Evolutionary conservation across 2,797 vertebrate species (phyloP), one percentile per base, ranked within the genome.

Genomic region (Ara ararauna): DNA sequence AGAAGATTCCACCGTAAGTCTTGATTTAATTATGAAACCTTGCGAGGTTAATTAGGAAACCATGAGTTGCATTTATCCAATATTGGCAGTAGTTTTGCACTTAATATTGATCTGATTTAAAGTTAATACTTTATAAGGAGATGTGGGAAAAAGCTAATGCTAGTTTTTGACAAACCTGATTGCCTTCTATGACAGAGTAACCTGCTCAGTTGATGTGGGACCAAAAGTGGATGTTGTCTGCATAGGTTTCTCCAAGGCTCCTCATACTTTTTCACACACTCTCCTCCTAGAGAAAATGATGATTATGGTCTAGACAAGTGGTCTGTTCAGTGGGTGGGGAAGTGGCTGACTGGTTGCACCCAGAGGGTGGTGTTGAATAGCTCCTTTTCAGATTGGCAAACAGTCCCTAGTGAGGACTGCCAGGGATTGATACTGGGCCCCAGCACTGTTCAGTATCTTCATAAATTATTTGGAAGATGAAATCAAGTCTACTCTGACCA

Each of bases 1-100:
- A 98, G 89, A 98, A 98, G 96, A 98, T 99, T 82, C 99, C 99
- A 19, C 97, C 98, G 99, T 99, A 98, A 99, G 99, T 98, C 48
- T 90, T 24, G 71, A n/a, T 83, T 94, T 92, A 70, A 13, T 62
- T 58, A 34, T n/a, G 19, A 84, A 73, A 68, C 22, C 3, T 73
- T 85, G 0, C 11, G 42, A 64, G 5, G 11, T 40, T 64, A 68
- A 68, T 54, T 61, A 72, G 42, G 30, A 81, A 68, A 53, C 21
- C 1, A 13, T 11, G 11, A 61, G 21, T 68, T 90, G 36, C 5
- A 23, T 78, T 44, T 58, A 26, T 80, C 17, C 0, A 1, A 7
- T 48, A 26, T 32, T 54, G 23, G 11, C 30, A 47, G 27, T 82
- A 72, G 14, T 82, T 87, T 82, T 76, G 56, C 5, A 17, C 29